phyloP scores from a whole-genome alignment of 2,113 vertebrate species.

The Columba janthina region DNA sequence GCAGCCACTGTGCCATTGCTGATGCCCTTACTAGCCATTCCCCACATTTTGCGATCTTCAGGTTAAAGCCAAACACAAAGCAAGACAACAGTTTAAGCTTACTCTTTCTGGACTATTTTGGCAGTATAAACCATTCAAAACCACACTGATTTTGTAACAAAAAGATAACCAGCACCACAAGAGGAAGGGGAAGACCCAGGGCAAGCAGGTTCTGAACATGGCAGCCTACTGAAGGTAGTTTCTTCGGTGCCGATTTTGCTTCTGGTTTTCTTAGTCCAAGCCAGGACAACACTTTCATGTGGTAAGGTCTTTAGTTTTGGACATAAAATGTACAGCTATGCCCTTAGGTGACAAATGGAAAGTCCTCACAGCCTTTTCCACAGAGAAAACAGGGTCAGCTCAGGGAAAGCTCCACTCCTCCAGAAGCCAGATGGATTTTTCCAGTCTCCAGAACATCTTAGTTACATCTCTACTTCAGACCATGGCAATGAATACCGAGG shows the following conservation, averaged over 20 bases:
- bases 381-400: neutral
- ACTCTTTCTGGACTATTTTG: neutral
- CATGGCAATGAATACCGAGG: neutral
- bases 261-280: neutral
- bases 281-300: neutral
- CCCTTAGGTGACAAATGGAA: neutral
- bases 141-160: neutral
- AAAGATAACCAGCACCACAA: neutral
- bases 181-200: neutral
- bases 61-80: neutral
- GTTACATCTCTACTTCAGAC: neutral
- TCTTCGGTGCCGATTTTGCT: neutral
- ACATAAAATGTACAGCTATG: neutral
- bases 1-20: fast-evolving
- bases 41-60: neutral
- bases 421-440: neutral
- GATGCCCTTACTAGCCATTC: neutral
- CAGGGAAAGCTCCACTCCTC: neutral
- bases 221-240: neutral
- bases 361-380: neutral
- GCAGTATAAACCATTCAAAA: neutral
- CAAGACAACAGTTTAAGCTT: neutral
- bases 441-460: neutral
- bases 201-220: neutral
- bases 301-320: neutral